Base-by-base conservation (phyloP, 1,140 invertebrate species). In the Prorops nasuta region DNA sequence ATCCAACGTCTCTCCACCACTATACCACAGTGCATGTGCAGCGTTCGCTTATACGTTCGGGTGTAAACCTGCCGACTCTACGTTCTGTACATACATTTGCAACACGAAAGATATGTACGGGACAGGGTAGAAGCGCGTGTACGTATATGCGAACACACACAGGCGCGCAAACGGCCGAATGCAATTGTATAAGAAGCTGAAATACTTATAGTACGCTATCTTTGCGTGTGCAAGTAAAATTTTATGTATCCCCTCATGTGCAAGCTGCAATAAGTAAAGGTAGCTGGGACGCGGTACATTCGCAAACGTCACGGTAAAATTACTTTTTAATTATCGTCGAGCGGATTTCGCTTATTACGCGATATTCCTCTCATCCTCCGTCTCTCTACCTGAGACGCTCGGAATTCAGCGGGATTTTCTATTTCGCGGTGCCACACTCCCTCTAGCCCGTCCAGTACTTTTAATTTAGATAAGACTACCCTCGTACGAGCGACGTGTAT, bases 291-390 rank as follows among this genome's bases (percentile, higher is more conserved):
- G n/a, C n/a, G n/a, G n/a, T n/a, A n/a, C n/a, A n/a, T n/a, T n/a
- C n/a, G n/a, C n/a, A 63, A 61, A 60, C 57, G 60, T 58, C 60
- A 60, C 51, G 51, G 47, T 65, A 61, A 68, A 71, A 71, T 67
- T 69, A 69, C 58, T 71, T 71, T 71, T 71, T 71, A 71, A 71
- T 71, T 71, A 69, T 68, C 64, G 64, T 67, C 61, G 53, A 56
- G 64, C 56, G 68, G 61, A 68, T 67, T 63, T 66, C 54, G 58
- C 62, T 68, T 69, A 69, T 71, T 71, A 66, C 57, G 54, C 60
- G 57, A 59, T 54, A 54, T 60, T 56, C 50, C 57, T 41, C 42
- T 41, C 34, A 39, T 21, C 49, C 40, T 41, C 47, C 44, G 20
- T 39, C 24, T 28, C 31, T 44, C 22, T 28, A 43, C 20, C 20